A percentile compares a stretch with the other conserved stretches of the same genome.
phyloP scores from a whole-genome alignment of 1,140 invertebrate species.

The Pseudomyrmex sp. region DNA sequence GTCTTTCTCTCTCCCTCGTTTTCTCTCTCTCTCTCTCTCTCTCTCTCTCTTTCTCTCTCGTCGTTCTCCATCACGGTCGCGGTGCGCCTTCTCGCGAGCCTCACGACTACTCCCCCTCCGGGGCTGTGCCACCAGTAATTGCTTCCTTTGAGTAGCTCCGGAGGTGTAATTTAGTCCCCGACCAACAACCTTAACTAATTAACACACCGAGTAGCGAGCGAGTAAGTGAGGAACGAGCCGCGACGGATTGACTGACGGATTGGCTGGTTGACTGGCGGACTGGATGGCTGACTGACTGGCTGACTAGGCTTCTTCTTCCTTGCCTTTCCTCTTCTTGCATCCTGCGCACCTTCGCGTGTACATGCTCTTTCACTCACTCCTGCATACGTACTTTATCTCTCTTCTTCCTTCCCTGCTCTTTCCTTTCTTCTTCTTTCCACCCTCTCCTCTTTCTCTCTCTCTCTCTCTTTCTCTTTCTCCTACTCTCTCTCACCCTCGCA shows the following conservation, averaged over 20 bases:
- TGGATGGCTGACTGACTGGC: constrained; percentile 71
- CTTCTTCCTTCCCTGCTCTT: too few species aligned
- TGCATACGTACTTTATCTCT: too few species aligned
- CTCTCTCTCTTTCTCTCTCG: constrained; percentile 61
- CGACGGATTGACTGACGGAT: constrained; percentile 77
- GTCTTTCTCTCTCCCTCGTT: constrained; percentile 9
- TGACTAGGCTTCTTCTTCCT: constrained; percentile 68
- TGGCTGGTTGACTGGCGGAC: constrained; percentile 72
- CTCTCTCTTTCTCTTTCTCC: too few species aligned
- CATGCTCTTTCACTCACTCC: too few species aligned
- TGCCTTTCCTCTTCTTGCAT: constrained; percentile 26
- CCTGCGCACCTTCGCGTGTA: not conserved
- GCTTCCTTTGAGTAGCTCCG: constrained; percentile 85
- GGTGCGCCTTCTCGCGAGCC: constrained; percentile 62
- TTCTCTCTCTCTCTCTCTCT: constrained; percentile 60
- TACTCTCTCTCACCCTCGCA: not conserved
- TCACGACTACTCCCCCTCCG: constrained; percentile 77
- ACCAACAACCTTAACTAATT: constrained; percentile 86
- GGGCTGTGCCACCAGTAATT: constrained; percentile 84
- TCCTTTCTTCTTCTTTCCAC: too few species aligned
- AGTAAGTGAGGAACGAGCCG: constrained; percentile 78
- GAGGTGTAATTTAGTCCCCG: constrained; percentile 85
- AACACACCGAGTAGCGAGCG: constrained; percentile 84
- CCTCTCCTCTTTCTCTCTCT: too few species aligned
- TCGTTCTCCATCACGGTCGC: constrained; percentile 48